A percentile compares a stretch with the other conserved stretches of the same genome.
Conservation (phyloP, 2,797 vertebrate genomes). For the Sebastes dallii region DNA sequence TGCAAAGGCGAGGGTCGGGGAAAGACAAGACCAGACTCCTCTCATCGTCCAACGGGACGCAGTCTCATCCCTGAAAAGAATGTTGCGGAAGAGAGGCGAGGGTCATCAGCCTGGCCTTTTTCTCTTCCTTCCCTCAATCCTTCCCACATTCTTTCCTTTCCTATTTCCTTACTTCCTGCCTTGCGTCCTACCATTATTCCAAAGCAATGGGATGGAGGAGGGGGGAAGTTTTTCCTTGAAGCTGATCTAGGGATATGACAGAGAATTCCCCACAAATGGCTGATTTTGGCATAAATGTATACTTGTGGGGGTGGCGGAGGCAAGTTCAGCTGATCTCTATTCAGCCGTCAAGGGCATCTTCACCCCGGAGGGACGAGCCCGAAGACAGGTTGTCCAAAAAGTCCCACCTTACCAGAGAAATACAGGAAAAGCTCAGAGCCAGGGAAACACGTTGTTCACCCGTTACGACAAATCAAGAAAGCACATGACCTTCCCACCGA, state of each 20-base stretch:
- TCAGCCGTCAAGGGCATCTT: slow-evolving; percentile 29
- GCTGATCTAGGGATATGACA: slow-evolving; percentile 12
- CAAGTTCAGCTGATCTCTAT: slow-evolving; percentile 26
- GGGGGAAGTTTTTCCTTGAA: slow-evolving; percentile 21
- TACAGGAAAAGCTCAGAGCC: slow-evolving; percentile 32
- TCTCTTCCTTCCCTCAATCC: slow-evolving; percentile 56
- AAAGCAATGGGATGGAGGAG: slow-evolving; percentile 43
- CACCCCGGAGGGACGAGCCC: not conserved
- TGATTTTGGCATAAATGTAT: slow-evolving; percentile 23
- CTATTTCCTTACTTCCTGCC: slow-evolving; percentile 49
- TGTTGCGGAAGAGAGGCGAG: slow-evolving; percentile 47
- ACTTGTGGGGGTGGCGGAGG: not conserved
- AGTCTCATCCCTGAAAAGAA: slow-evolving; percentile 85
- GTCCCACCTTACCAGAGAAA: slow-evolving; percentile 32
- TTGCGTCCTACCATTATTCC: slow-evolving; percentile 49
- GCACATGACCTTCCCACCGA: slow-evolving; percentile 53
- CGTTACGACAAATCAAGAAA: slow-evolving; percentile 43
- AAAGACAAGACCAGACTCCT: slow-evolving; percentile 92
- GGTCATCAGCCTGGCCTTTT: slow-evolving; percentile 24
- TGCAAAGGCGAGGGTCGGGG: slow-evolving; percentile 85
- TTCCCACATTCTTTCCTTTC: slow-evolving; percentile 33
- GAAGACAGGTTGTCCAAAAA: slow-evolving; percentile 11
- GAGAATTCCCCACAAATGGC: slow-evolving; percentile 10
- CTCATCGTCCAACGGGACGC: slow-evolving; percentile 90
- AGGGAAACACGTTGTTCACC: slow-evolving; percentile 3